These are phyloP conservation scores for Eledona agricola DNA, from an alignment of 2,888 invertebrate species.

Conservation along the genomic window DNA sequence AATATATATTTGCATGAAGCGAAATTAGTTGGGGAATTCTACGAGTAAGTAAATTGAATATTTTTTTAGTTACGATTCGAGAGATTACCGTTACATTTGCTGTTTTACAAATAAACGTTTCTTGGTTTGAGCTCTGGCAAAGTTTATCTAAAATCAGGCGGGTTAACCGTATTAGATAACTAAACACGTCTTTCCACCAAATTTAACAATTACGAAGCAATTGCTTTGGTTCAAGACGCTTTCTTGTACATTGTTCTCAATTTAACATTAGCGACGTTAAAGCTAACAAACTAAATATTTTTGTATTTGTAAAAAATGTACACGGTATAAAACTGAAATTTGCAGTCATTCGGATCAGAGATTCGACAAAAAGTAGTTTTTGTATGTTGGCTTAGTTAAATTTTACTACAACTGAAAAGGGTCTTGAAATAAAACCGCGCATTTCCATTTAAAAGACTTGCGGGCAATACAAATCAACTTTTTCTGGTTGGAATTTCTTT, in stretches of 20 bases:
- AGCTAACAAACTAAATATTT: not conserved
- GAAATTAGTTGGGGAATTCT: too few relatives aligned
- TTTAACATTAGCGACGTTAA: conserved; percentile 5
- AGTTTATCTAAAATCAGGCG: conserved; percentile 35
- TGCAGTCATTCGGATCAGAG: not conserved
- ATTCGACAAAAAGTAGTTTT: conserved; percentile 4
- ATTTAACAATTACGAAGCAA: conserved; percentile 41
- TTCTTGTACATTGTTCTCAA: conserved; percentile 6
- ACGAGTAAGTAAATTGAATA: too few relatives aligned
- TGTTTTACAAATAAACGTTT: too few relatives aligned
- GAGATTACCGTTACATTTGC: too few relatives aligned
- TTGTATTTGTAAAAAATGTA: conserved; percentile 10
- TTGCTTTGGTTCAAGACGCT: conserved; percentile 27
- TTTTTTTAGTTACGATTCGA: too few relatives aligned
- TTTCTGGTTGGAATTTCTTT: too few relatives aligned
- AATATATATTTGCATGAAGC: too few relatives aligned
- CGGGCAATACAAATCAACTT: conserved; percentile 16
- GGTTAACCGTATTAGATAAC: conserved; percentile 36
- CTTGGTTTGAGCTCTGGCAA: conserved; percentile 15
- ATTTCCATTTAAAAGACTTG: conserved; percentile 22
- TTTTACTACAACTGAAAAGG: conserved; percentile 11
- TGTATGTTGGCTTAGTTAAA: conserved; percentile 5
- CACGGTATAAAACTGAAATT: not conserved
- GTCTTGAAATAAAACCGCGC: conserved; percentile 7
- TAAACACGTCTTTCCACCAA: conserved; percentile 39